phyloP scores from a whole-genome alignment of 2,113 vertebrate species.

The Sardina pilchardus region DNA sequence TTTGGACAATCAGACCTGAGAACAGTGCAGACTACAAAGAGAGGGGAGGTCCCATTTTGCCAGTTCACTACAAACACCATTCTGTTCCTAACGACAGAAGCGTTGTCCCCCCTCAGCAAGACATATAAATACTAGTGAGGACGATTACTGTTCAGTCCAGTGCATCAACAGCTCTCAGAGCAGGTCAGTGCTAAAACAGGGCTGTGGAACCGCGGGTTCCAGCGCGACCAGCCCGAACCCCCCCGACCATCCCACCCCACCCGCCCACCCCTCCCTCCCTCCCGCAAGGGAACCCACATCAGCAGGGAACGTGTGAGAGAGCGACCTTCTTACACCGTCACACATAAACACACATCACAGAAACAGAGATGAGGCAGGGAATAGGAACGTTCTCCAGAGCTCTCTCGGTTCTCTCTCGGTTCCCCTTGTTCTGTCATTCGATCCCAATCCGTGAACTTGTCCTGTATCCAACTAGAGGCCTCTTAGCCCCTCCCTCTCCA shows the following conservation, averaged over 20 bases:
- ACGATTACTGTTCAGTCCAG: constrained; percentile 77
- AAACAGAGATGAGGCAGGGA: neutral
- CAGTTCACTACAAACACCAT: constrained; percentile 60
- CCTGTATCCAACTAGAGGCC: neutral
- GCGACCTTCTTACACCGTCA: neutral
- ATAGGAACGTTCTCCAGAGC: neutral
- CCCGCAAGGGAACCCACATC: neutral
- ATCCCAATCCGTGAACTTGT: neutral
- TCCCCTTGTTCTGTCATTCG: neutral
- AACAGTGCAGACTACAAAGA: constrained; percentile 56
- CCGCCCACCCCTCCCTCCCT: neutral
- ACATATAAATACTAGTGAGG: constrained; percentile 82
- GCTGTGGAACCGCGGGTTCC: constrained; percentile 67
- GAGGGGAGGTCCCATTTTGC: constrained; percentile 47
- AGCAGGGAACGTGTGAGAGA: constrained; percentile 4
- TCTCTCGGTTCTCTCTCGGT: neutral
- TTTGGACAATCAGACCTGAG: constrained; percentile 61
- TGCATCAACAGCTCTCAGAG: constrained; percentile 74
- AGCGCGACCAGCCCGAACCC: neutral
- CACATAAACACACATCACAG: neutral
- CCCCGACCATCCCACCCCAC: neutral
- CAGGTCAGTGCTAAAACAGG: constrained; percentile 72
- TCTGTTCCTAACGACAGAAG: constrained; percentile 17
- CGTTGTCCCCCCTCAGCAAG: constrained; percentile 59
- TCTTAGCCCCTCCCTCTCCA: neutral